These are phyloP conservation scores for Nemoura dubitans DNA, from an alignment of 2,888 invertebrate species.

Conservation along the genomic window DNA sequence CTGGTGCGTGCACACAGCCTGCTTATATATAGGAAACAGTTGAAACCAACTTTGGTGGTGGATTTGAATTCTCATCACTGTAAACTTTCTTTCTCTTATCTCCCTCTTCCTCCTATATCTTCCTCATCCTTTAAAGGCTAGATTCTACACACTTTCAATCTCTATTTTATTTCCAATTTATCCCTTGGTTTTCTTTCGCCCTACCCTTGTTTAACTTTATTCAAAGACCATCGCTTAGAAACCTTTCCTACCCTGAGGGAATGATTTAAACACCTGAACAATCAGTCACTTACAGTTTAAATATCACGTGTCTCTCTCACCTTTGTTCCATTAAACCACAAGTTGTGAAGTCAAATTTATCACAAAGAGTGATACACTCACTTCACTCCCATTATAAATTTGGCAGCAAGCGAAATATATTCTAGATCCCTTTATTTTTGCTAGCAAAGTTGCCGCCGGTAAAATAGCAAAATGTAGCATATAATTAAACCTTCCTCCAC, in stretches of 20 bases:
- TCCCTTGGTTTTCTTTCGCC: neutral
- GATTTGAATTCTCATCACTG: slow-evolving; percentile 36
- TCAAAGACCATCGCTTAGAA: neutral
- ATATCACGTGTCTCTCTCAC: neutral
- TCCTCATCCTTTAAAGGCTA: neutral
- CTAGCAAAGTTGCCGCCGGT: neutral
- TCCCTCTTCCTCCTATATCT: neutral
- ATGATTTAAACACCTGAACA: neutral
- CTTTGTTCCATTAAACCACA: neutral
- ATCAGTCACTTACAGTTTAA: neutral
- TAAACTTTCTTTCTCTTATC: slow-evolving; percentile 14
- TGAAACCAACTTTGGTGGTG: slow-evolving; percentile 13
- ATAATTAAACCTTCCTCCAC: neutral
- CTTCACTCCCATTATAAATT: neutral
- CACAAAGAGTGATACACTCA: neutral
- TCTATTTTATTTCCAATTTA: slow-evolving; percentile 31
- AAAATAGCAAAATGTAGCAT: neutral
- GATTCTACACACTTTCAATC: slow-evolving; percentile 30
- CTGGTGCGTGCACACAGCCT: neutral
- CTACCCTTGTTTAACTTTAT: slow-evolving; percentile 12
- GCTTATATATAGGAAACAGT: neutral
- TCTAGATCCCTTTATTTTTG: neutral
- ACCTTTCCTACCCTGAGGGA: neutral
- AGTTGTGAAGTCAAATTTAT: neutral
- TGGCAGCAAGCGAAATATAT: neutral